Conservation (phyloP, 1,140 invertebrate species). For the Hycleus phaleratus region DNA sequence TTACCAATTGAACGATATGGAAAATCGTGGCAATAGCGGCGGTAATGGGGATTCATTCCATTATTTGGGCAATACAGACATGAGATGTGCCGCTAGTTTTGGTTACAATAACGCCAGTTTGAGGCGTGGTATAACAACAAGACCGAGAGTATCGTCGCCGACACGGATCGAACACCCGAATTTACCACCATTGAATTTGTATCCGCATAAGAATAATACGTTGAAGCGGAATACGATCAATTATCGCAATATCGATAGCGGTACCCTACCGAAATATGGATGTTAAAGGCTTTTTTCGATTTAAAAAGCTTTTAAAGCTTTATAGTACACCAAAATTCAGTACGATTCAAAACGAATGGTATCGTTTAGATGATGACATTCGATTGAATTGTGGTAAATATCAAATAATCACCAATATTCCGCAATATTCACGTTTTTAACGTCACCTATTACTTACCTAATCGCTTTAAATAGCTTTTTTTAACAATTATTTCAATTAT, state of each 20-base stretch:
- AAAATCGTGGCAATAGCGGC: conserved; percentile 1
- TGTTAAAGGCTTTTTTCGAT: not conserved
- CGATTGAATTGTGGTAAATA: too few relatives aligned
- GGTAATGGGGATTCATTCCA: conserved; percentile 13
- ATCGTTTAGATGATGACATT: too few relatives aligned
- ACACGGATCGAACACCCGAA: conserved; percentile 74
- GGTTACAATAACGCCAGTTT: conserved; percentile 17
- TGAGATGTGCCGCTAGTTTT: conserved; percentile 35
- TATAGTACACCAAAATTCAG: too few relatives aligned
- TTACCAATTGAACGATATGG: conserved; percentile 54
- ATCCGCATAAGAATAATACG: conserved; percentile 44
- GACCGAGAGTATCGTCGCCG: conserved; percentile 62
- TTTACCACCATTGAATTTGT: conserved; percentile 64
- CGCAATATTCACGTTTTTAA: too few relatives aligned
- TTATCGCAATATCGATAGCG: conserved; percentile 33
- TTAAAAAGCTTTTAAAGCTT: too few relatives aligned
- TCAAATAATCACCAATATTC: too few relatives aligned
- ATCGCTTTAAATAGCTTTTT: too few relatives aligned
- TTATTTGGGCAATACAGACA: conserved; percentile 35
- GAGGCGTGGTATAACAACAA: conserved; percentile 36
- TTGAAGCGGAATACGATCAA: conserved; percentile 31
- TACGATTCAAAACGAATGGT: too few relatives aligned
- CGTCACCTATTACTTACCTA: too few relatives aligned
- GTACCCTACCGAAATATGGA: conserved; percentile 33
- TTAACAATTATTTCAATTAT: too few relatives aligned